These are phyloP conservation scores for Mionectes olivaceus DNA, from an alignment of 2,797 vertebrate genomes.

Conservation along the genomic window DNA sequence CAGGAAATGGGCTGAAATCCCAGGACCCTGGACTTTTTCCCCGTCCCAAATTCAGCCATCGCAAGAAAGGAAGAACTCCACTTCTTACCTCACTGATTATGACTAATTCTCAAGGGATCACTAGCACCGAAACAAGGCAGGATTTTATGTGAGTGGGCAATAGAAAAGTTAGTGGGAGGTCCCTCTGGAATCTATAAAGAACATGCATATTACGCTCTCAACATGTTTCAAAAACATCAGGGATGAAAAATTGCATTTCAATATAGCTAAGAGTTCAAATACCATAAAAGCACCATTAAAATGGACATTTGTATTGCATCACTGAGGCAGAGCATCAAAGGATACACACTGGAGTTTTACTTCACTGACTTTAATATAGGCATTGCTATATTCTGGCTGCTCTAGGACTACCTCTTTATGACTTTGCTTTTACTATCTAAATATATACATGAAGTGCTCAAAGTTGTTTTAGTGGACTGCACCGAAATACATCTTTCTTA, in stretches of 20 bases:
- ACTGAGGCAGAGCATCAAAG: conserved; percentile 44
- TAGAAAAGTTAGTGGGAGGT: background rate
- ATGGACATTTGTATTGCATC: conserved; percentile 15
- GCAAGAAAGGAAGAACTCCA: background rate
- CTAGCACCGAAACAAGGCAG: conserved; percentile 10
- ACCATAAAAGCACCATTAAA: conserved; percentile 35
- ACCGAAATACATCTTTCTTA: background rate
- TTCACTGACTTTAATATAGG: conserved; percentile 22
- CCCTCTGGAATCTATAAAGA: conserved; percentile 15
- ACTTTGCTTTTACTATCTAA: background rate
- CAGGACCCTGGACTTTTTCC: no score
- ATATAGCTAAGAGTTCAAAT: conserved; percentile 31
- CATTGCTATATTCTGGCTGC: background rate
- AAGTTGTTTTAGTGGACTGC: background rate
- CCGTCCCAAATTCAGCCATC: no score
- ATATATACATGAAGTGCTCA: background rate
- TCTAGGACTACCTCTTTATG: background rate
- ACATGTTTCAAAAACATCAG: background rate
- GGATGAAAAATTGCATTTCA: conserved; percentile 31
- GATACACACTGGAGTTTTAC: background rate
- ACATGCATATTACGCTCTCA: background rate
- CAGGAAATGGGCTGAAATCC: no score
- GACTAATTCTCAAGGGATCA: background rate
- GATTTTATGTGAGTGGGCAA: background rate
- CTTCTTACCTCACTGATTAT: conserved; percentile 2